Evolutionary conservation across 2,888 invertebrate genomes (phyloP).

Genomic region (Eilema caniola): DNA sequence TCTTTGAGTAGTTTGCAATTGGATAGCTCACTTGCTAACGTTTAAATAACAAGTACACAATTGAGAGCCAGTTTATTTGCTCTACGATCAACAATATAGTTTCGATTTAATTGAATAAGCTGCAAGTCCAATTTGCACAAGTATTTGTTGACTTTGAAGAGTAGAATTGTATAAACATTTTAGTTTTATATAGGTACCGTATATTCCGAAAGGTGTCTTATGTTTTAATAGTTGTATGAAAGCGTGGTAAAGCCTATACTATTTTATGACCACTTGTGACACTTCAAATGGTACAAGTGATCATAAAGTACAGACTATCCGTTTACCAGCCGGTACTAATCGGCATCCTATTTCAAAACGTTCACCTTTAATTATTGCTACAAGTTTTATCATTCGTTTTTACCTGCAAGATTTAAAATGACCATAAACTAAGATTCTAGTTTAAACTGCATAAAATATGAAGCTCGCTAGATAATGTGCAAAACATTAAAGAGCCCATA

Average conservation of each 20-base stretch:
- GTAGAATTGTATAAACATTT: conserved; percentile 15
- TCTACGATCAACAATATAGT: conserved; percentile 17
- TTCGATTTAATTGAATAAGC: conserved; percentile 15
- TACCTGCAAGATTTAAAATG: not conserved
- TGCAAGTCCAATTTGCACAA: conserved; percentile 18
- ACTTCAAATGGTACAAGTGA: too few relatives aligned
- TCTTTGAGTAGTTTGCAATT: not conserved
- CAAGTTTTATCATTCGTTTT: not conserved
- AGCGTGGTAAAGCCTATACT: too few relatives aligned
- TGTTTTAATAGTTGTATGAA: too few relatives aligned
- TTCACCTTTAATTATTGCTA: not conserved
- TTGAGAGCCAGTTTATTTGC: not conserved
- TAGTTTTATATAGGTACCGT: not conserved
- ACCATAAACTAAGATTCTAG: not conserved
- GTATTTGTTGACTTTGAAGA: conserved; percentile 9
- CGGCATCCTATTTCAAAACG: not conserved
- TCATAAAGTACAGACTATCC: not conserved
- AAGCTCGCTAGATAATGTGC: conserved; percentile 7
- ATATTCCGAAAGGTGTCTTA: not conserved
- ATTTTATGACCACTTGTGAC: too few relatives aligned
- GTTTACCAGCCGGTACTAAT: not conserved
- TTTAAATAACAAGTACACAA: conserved; percentile 10
- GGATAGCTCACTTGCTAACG: not conserved
- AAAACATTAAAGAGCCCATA: conserved; percentile 17
- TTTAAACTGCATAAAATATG: conserved; percentile 6